phyloP scores from a whole-genome alignment of 2,113 vertebrate genomes.

The Thinocorus orbignyianus region DNA sequence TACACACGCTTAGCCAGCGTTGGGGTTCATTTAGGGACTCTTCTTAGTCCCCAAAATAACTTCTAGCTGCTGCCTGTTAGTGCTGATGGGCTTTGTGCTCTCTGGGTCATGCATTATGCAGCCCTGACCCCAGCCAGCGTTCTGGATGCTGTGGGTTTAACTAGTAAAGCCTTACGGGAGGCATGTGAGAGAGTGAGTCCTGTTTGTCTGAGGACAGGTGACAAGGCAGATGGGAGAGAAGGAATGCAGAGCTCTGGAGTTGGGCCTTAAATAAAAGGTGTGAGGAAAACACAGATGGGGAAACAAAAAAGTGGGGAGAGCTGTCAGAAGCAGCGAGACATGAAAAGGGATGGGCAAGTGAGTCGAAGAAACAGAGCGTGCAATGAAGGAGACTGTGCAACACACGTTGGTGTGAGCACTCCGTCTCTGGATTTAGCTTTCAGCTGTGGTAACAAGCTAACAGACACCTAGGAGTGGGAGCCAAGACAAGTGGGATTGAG shows the following conservation, averaged over 20 bases:
- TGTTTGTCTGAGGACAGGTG: not conserved
- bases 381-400: not conserved
- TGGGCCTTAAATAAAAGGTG: not conserved
- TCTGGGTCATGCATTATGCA: not conserved
- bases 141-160: not conserved
- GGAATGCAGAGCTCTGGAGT: not conserved
- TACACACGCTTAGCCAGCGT: not conserved
- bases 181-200: fast-evolving
- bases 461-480: not conserved
- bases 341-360: not conserved
- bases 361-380: not conserved
- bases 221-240: not conserved
- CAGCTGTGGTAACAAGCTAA: not conserved
- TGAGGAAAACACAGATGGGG: conserved; percentile 14
- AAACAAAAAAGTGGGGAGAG: not conserved
- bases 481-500: not conserved
- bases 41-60: not conserved
- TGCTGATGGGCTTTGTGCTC: conserved; percentile 1
- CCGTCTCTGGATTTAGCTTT: not conserved
- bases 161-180: not conserved
- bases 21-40: not conserved
- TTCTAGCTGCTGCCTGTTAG: not conserved
- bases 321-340: not conserved
- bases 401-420: not conserved
- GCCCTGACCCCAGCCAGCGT: not conserved